These are phyloP conservation scores for Mallateleia sp. DNA, from an alignment of 2,888 invertebrate species.

Conservation along the genomic window DNA sequence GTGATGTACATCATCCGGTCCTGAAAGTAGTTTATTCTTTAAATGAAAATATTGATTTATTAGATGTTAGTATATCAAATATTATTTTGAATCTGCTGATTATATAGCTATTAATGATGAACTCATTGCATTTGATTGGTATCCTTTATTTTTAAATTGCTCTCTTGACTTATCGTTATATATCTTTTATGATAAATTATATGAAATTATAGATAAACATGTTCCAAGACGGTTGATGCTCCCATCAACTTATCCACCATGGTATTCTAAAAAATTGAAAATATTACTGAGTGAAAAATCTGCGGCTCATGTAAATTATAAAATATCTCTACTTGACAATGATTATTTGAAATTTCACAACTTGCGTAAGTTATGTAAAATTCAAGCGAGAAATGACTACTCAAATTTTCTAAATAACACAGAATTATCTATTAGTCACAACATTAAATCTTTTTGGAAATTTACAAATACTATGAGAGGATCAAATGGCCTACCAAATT, in stretches of 20 bases:
- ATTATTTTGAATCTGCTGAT: no score
- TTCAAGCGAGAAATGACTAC: background rate
- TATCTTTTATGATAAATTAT: slow-evolving; percentile 7
- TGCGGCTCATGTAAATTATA: background rate
- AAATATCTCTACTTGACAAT: background rate
- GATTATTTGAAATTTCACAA: background rate
- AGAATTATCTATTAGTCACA: background rate
- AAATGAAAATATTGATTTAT: no score
- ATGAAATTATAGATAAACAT: slow-evolving; percentile 8
- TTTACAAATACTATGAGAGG: background rate
- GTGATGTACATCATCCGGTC: no score
- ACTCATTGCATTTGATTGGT: no score
- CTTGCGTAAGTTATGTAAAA: background rate
- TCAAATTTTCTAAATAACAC: background rate
- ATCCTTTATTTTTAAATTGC: background rate
- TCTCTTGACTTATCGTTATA: background rate
- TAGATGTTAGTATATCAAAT: no score
- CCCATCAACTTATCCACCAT: background rate
- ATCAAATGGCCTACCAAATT: background rate
- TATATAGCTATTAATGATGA: no score
- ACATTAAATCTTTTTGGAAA: slow-evolving; percentile 23
- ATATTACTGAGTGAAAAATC: slow-evolving; percentile 7
- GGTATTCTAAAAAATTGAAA: slow-evolving; percentile 12
- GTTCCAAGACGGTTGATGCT: background rate
- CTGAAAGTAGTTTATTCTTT: no score